A percentile compares a stretch with the other conserved stretches of the same genome.
Conservation (phyloP, 1,140 invertebrate genomes). For the Dufourea novaeangliae region DNA sequence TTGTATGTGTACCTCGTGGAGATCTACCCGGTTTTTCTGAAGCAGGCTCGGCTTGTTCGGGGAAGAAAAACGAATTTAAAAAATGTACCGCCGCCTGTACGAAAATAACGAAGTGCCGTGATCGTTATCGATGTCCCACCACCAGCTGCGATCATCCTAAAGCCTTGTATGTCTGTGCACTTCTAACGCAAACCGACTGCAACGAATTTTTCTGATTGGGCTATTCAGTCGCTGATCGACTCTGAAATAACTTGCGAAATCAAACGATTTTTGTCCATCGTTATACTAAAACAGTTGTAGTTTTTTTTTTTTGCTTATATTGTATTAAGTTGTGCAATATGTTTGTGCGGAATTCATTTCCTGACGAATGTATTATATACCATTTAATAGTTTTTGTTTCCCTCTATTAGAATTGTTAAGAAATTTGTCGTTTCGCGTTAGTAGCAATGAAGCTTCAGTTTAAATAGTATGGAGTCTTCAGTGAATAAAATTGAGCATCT, state of each 20-base stretch:
- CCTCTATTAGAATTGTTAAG: no score
- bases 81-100: background rate
- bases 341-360: no score
- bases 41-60: background rate
- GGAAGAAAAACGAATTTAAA: background rate
- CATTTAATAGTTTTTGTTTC: no score
- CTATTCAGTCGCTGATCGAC: background rate
- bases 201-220: constrained; percentile 9
- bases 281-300: background rate
- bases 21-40: constrained; percentile 43
- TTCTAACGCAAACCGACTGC: constrained; percentile 11
- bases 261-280: background rate
- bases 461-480: no score
- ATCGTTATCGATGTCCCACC: constrained; percentile 16
- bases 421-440: no score
- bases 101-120: constrained; percentile 7
- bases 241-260: background rate
- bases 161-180: background rate
- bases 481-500: no score
- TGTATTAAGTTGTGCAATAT: no score
- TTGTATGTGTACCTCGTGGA: constrained; percentile 46
- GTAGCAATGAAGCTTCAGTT: no score
- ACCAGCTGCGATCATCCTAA: background rate
- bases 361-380: no score
- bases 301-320: no score